Evolutionary conservation across 2,888 invertebrate species (phyloP), one percentile per base, ranked within the genome.

Genomic region (Erebia epiphron): DNA sequence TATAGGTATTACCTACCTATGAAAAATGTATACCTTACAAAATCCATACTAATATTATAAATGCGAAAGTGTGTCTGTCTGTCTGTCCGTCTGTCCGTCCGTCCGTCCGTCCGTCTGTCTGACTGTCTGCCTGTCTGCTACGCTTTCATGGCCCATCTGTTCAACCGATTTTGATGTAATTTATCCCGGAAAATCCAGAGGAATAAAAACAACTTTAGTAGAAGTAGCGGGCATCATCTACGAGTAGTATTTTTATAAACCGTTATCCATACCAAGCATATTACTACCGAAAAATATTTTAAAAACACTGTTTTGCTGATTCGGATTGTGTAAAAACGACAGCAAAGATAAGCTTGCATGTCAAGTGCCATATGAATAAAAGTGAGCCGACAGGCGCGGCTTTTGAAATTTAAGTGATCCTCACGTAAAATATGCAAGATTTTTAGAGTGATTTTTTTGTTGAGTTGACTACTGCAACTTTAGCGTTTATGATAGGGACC

Each of bases 271-370:
- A 52, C 16, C 52, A 56, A 56, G 14, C 18, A 26, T 57, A 4
- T 14, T 57, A 54, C n/a, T 18, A 41, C 52, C 43, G 56, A 56
- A 35, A 21, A 49, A 41, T 57, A 66, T 35, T 66, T 68, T 67
- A 54, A 62, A 68, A 70, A 70, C 52, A 52, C 62, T 67, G 54
- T 67, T 68, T 68, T 52, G 70, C 41, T 61, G 26, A 69, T 64
- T 73, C 70, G 67, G 43, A 70, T 66, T 67, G 52, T 67, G 67
- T 67, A 74, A 71, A 75, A 75, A 73, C 69, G 76, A 77, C 76
- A 75, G 75, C 77, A 77, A 74, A 78, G 81, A 81, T 80, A 80
- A 80, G 79, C 79, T 75, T 77, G 73, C 72, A 69, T 76, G 78
- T 78, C 80, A 75, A 77, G 78, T 76, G 76, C 71, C 72, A 67